Conservation (phyloP, 2,888 invertebrate genomes). For the Cyclophora punctaria region DNA sequence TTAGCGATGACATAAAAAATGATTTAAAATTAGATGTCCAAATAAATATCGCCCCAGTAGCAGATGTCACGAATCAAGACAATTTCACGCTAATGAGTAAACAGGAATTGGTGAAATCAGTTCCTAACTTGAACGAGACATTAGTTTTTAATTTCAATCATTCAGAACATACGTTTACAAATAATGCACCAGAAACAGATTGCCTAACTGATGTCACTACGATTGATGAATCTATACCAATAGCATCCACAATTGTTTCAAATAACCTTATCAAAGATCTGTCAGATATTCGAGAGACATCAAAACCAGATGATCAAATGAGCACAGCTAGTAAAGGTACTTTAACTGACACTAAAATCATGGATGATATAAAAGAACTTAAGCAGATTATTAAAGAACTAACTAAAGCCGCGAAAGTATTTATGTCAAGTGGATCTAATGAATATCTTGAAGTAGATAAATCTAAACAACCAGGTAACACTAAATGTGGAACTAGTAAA, state of each 20-base stretch:
- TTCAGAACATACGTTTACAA: not conserved
- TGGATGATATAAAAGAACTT: slow-evolving; percentile 43
- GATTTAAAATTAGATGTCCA: slow-evolving; percentile 47
- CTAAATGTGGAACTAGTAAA: no score
- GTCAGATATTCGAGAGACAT: no score
- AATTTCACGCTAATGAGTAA: slow-evolving; percentile 11
- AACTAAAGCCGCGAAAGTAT: slow-evolving; percentile 35
- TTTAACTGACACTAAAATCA: slow-evolving; percentile 24
- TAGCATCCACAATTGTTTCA: no score
- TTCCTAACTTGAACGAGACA: slow-evolving; percentile 8
- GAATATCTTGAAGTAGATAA: no score
- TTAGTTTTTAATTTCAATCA: slow-evolving; percentile 7
- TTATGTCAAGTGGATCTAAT: slow-evolving; percentile 15
- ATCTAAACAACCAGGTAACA: no score
- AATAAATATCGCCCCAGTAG: slow-evolving; percentile 37
- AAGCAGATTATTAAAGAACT: slow-evolving; percentile 43
- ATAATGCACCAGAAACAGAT: not conserved
- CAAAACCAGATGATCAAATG: no score
- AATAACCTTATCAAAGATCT: no score
- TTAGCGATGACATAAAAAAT: slow-evolving; percentile 30
- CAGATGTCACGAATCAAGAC: slow-evolving; percentile 10
- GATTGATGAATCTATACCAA: no score
- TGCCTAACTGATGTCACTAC: no score
- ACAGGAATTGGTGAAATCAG: slow-evolving; percentile 1
- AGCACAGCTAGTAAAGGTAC: no score